Base-by-base conservation (phyloP, 2,113 vertebrate species). In the Poecile atricapillus region DNA sequence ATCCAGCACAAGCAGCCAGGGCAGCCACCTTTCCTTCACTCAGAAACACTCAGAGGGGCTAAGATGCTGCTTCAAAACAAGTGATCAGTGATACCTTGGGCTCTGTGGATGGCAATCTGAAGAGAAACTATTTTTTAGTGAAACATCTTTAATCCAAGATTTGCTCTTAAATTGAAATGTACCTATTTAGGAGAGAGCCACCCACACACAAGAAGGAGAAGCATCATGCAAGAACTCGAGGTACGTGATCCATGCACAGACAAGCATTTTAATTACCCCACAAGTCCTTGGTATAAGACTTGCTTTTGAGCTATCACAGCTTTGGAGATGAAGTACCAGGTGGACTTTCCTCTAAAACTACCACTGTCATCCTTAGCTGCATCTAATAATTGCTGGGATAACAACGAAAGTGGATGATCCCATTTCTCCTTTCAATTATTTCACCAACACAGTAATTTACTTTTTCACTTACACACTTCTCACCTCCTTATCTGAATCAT, bases 401-500 rank as follows among this genome's bases (percentile, higher is more conserved):
- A 56, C 13, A 56, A 39, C n/a, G 62, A 53, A 81, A 86, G 49
- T 11, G 7, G 76, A 58, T 78, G 41, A 90, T 44, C 52, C 31
- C 60, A 58, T 89, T 88, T 96, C 58, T 60, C n/a, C 71, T 78
- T 94, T 82, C 68, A 92, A 60, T 91, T 93, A 77, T 56, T 84
- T 69, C 87, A 85, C 69, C 82, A 64, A 75, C 41, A 82, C 24
- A 28, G 47, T 91, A 88, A 88, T 90, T 90, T 83, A 58, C 35
- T 30, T 90, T 93, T 59, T 62, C 44, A 60, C 75, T 96, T 77
- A 39, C 4, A 21, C 41, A 25, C 27, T 27, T 55, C 47, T 30
- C 69, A 78, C 65, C 25, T 95, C 89, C 62, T 85, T 95, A 79
- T 94, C 95, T 96, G 91, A 81, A 65, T 73, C 52, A 39, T 84